Evolutionary conservation across 2,797 vertebrate species (phyloP), one percentile per base, ranked within the genome.

Genomic region (Gymnodraco acuticeps): DNA sequence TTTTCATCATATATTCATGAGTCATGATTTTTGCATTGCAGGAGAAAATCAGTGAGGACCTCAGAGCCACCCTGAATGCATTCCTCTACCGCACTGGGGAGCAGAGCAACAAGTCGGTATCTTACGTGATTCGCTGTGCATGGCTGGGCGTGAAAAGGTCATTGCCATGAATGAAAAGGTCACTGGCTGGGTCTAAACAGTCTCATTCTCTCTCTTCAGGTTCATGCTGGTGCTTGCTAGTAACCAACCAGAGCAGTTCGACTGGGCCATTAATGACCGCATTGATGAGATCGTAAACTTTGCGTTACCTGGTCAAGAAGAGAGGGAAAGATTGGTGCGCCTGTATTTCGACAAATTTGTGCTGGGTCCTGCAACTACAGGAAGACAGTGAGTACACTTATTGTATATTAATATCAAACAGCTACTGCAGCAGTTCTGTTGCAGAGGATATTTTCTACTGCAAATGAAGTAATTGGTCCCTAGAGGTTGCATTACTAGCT

Each of bases 191-290:
- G 9, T 79, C 41, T 64, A 76, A 88, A 42, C 11, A 23, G 45
- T 23, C 11, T 71, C 10, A 5, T 74, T 73, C 23, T 65, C 27
- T 81, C 66, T 54, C 55, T 13, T 60, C 86, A 96, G 96, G 89
- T 97, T 97, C 83, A 97, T 97, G 96, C 91, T 98, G 84, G 96
- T 97, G 73, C 87, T 97, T 82, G 96, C 96, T 73, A 97, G 96
- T 91, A 97, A 97, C 91, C 96, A 97, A 84, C 96, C 96, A 0
- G 96, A 99, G 90, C 96, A 97, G 77, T 97, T 97, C 1, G 96
- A 97, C 80, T 98, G 96, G 96, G 96, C 96, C 42, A 96, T 97
- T 86, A 97, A 96, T 0, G 95, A 96, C 90, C 93, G 96, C 6
- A 95, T 96, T 0, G 96, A 97, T 11, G 96, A 97, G 84, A 96